Evolutionary conservation across 2,888 invertebrate species (phyloP).

Genomic region (Agonopterix heracliana): DNA sequence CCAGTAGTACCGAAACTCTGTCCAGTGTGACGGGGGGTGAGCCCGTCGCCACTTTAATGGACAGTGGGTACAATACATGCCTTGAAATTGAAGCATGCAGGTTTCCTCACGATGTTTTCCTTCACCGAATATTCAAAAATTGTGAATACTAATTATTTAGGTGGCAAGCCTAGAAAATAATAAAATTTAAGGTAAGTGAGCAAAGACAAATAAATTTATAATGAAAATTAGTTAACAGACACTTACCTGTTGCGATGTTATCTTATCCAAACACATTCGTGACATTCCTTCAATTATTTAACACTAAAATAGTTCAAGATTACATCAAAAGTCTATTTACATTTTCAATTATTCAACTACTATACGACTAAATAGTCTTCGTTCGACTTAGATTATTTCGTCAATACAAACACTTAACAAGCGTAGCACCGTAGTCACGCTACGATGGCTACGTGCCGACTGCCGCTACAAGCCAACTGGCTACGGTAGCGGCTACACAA

Average conservation of each 20-base stretch:
- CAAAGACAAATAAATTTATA: not conserved
- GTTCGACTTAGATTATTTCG: no score
- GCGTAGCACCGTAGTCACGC: conserved; percentile 17
- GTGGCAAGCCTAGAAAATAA: not conserved
- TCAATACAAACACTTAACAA: not conserved
- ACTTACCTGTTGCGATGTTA: conserved; percentile 33
- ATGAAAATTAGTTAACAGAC: not conserved
- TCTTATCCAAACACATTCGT: conserved; percentile 30
- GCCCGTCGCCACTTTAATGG: no score
- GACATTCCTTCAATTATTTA: not conserved
- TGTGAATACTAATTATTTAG: no score
- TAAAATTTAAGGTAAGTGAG: not conserved
- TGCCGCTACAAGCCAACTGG: conserved; percentile 36
- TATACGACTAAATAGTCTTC: no score
- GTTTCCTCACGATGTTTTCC: no score
- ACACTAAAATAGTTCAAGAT: not conserved
- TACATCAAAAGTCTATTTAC: no score
- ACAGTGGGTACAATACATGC: no score
- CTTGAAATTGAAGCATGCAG: no score
- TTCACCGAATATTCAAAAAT: no score
- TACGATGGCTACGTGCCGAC: conserved; percentile 59
- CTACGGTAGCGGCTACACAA: conserved; percentile 35
- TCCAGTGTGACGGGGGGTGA: no score
- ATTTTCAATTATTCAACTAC: no score
- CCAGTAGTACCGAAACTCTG: no score